phyloP scores from a whole-genome alignment of 37 sponge, comb jelly and placozoan genomes.

The Cliona cf. orientalis region DNA sequence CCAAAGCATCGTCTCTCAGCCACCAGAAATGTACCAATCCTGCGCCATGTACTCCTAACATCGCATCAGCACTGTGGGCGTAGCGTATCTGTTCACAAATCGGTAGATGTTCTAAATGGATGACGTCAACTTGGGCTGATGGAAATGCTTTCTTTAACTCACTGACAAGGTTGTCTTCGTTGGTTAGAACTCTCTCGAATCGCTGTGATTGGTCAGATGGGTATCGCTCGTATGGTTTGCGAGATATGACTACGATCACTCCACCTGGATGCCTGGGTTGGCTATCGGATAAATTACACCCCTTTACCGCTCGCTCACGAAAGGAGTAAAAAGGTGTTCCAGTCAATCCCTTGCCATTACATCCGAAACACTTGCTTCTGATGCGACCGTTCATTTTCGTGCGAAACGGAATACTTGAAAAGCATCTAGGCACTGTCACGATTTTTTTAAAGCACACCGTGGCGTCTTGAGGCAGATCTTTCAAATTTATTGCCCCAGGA shows the following conservation, averaged over 20 bases:
- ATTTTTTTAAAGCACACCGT: constrained; percentile 54
- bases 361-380: constrained; percentile 24
- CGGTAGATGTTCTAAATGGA: constrained; percentile 50
- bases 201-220: constrained; percentile 7
- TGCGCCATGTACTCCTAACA: constrained; percentile 82
- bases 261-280: too few relatives aligned
- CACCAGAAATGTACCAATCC: constrained; percentile 86
- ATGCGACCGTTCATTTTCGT: constrained; percentile 41
- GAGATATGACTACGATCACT: constrained; percentile 51
- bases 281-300: constrained; percentile 59
- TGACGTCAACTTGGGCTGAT: constrained; percentile 11
- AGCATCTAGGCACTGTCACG: constrained; percentile 56
- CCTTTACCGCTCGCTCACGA: constrained; percentile 48
- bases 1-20: constrained; percentile 53
- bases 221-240: constrained; percentile 60
- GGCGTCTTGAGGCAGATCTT: constrained; percentile 22
- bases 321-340: constrained; percentile 45
- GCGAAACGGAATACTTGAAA: constrained; percentile 41
- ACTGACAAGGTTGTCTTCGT: constrained; percentile 44
- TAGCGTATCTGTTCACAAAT: constrained; percentile 69
- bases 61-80: constrained; percentile 53
- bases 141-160: constrained; percentile 30
- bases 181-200: constrained; percentile 63
- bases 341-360: constrained; percentile 41
- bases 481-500: constrained; percentile 27